Evolutionary conservation across 1,140 invertebrate species (phyloP), one percentile per base, ranked within the genome.

Genomic region (Drosophila micromelanica): DNA sequence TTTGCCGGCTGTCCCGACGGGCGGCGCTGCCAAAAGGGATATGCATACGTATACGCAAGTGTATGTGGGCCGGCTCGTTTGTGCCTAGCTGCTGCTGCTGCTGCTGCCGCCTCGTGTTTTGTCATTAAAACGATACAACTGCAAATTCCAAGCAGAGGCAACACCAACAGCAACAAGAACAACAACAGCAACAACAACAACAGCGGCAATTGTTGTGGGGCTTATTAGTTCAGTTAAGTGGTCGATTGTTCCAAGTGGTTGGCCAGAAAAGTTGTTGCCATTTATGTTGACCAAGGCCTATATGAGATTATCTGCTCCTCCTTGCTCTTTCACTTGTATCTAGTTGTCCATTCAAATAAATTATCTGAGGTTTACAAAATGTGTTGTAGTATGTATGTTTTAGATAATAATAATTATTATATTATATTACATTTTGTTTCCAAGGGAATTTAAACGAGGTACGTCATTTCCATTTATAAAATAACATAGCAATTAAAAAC

Each of bases 121-220:
- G 77, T 86, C 81, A 86, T 85, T 86, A 80, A 86, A 80, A 64
- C 81, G 69, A 52, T 74, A 69, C 80, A 80, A 74, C 70, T 80
- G 73, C 73, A 85, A 86, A 73, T 73, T 54, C 63, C 76, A 85
- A 77, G 67, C 73, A 70, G 65, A 17, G 63, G 46, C 27, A 23
- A 23, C 27, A 43, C 13, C 64, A 59, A 56, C 20, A 5, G 20
- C 55, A 60, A 37, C 49, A 43, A 46, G 35, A 75, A 37, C 38
- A 61, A 8, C 23, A 59, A 15, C 55, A 51, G 12, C 45, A 55
- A 23, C 27, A 59, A 51, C 20, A 5, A 23, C 55, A 60, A 37
- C 27, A 56, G 23, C 38, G 27, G 35, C 67, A 59, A 64, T 57
- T 76, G 62, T 46, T 76, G 40, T 37, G 43, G 46, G 40, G 76